Conservation (phyloP, 2,113 vertebrate genomes). For the Anseranas semipalmata region DNA sequence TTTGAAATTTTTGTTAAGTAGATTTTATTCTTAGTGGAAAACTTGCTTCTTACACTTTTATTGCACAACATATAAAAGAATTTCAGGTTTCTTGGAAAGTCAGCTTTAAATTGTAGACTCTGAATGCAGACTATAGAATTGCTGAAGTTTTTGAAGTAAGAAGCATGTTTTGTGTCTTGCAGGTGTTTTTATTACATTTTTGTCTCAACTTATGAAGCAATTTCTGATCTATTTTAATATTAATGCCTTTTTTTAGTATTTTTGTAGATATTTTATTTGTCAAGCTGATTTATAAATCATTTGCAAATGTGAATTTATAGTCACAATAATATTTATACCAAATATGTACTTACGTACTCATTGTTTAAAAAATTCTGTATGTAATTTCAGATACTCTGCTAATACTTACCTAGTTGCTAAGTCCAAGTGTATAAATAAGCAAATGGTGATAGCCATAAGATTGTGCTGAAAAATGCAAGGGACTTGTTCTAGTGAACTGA, state of each 20-base stretch:
- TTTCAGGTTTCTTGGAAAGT: background rate
- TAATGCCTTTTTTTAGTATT: background rate
- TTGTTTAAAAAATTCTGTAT: background rate
- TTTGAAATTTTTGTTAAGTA: background rate
- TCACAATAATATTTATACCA: background rate
- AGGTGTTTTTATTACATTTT: background rate
- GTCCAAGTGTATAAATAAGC: background rate
- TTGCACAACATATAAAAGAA: background rate
- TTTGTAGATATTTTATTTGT: background rate
- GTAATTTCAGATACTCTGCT: background rate
- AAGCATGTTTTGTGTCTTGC: background rate
- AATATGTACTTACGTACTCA: background rate
- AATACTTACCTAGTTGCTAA: background rate
- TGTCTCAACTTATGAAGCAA: background rate
- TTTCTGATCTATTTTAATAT: background rate
- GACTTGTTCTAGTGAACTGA: background rate
- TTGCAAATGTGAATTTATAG: background rate
- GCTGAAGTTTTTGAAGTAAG: background rate
- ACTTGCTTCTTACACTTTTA: background rate
- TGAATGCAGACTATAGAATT: background rate
- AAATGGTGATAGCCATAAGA: background rate
- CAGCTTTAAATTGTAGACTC: background rate
- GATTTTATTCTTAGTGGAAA: background rate
- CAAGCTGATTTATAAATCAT: background rate
- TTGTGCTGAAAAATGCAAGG: background rate